A percentile compares a stretch with the other conserved stretches of the same genome.
Conservation (phyloP, 2,888 invertebrate species). For the Barypeithes pellucidus region DNA sequence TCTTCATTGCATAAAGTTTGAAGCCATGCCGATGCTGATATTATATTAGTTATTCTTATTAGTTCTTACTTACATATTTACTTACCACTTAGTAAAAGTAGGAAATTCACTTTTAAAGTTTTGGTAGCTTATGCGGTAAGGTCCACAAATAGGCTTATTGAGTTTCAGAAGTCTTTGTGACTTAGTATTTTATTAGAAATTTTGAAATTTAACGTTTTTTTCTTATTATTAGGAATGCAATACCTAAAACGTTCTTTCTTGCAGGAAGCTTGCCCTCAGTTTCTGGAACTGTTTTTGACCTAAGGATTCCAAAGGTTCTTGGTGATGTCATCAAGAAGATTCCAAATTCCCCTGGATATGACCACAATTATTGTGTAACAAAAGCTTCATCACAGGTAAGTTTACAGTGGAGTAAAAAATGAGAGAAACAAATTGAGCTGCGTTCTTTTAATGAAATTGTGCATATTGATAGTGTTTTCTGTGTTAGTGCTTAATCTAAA, state of each 20-base stretch:
- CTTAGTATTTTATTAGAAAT: not conserved
- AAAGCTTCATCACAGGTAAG: conserved; percentile 71
- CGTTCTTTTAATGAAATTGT: too few relatives aligned
- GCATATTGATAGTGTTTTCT: too few relatives aligned
- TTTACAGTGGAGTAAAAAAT: too few relatives aligned
- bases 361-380: conserved; percentile 86
- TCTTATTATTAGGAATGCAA: not conserved
- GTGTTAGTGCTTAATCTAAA: too few relatives aligned
- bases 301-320: conserved; percentile 78
- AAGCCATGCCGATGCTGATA: conserved; percentile 2
- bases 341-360: conserved; percentile 81
- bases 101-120: conserved; percentile 9
- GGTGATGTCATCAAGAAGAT: conserved; percentile 79
- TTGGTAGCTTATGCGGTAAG: not conserved
- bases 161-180: not conserved
- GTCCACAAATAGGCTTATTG: not conserved
- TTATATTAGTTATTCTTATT: conserved; percentile 20
- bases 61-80: not conserved
- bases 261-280: conserved; percentile 81
- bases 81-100: conserved; percentile 8
- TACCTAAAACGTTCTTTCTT: not conserved
- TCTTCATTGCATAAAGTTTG: conserved; percentile 8
- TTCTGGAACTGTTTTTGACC: conserved; percentile 81
- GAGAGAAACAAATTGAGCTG: too few relatives aligned
- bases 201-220: not conserved